These are phyloP conservation scores for Erebia palarica DNA, from an alignment of 2,888 invertebrate species.

Conservation along the genomic window DNA sequence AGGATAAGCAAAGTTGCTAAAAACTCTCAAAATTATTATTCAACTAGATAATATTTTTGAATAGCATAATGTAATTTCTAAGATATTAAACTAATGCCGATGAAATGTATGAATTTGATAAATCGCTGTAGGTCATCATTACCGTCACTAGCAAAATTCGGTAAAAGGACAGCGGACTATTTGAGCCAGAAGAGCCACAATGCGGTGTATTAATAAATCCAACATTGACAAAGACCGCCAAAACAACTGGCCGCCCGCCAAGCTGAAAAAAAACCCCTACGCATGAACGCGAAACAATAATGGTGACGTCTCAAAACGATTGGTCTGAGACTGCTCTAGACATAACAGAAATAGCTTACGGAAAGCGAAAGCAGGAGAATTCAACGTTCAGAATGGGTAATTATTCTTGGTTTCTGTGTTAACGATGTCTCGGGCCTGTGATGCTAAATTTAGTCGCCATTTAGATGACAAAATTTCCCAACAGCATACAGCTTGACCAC, in stretches of 20 bases:
- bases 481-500: neutral
- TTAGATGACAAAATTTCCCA: neutral
- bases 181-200: conserved; percentile 63
- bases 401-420: conserved; percentile 17
- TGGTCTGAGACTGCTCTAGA: conserved; percentile 41
- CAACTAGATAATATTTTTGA: too few species aligned
- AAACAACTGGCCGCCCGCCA: conserved; percentile 74
- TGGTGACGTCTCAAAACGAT: conserved; percentile 50
- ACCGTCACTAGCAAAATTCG: conserved; percentile 40
- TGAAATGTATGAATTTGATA: neutral
- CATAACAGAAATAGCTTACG: conserved; percentile 35
- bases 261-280: conserved; percentile 65
- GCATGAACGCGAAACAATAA: conserved; percentile 56
- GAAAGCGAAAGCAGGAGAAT: conserved; percentile 32
- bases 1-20: too few species aligned
- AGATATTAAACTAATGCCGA: too few species aligned
- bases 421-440: conserved; percentile 11
- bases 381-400: conserved; percentile 6
- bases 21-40: too few species aligned
- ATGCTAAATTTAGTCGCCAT: conserved; percentile 15
- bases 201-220: conserved; percentile 78
- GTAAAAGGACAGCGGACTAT: conserved; percentile 49
- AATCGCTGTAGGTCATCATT: conserved; percentile 38
- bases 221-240: conserved; percentile 83
- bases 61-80: too few species aligned